Conservation (phyloP, 2,888 invertebrate genomes). For the Rhamnusium bicolor region DNA sequence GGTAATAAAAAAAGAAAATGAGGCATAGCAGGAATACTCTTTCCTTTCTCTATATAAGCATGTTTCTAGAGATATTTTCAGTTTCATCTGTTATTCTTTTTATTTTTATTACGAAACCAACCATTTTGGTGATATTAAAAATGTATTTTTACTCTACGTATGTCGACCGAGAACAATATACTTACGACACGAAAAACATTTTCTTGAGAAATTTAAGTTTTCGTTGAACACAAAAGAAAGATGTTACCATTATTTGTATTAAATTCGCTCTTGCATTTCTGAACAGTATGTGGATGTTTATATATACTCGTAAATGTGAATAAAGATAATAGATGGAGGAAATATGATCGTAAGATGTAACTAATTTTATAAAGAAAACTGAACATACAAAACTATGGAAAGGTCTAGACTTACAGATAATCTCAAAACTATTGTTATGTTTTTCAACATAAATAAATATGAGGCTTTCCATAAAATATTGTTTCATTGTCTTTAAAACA, state of each 20-base stretch:
- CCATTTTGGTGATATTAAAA: conserved; percentile 43
- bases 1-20: conserved; percentile 14
- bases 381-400: too few species aligned
- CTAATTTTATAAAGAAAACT: background rate
- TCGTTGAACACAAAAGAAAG: conserved; percentile 11
- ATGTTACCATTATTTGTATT: conserved; percentile 19
- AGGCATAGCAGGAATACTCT: conserved; percentile 20
- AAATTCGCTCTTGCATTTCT: conserved; percentile 1
- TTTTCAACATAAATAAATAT: too few species aligned
- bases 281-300: background rate
- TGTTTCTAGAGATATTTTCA: conserved; percentile 32
- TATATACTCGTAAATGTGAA: background rate
- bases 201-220: conserved; percentile 38
- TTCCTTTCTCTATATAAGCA: conserved; percentile 1
- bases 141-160: conserved; percentile 38
- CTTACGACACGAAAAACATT: conserved; percentile 37
- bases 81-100: conserved; percentile 33
- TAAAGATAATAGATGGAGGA: background rate
- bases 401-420: too few species aligned
- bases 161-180: conserved; percentile 42
- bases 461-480: too few species aligned
- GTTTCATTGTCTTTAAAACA: too few species aligned
- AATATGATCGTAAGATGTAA: background rate
- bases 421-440: too few species aligned
- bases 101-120: conserved; percentile 35